phyloP scores from a whole-genome alignment of 2,888 invertebrate genomes.

The Achlya flavicornis region DNA sequence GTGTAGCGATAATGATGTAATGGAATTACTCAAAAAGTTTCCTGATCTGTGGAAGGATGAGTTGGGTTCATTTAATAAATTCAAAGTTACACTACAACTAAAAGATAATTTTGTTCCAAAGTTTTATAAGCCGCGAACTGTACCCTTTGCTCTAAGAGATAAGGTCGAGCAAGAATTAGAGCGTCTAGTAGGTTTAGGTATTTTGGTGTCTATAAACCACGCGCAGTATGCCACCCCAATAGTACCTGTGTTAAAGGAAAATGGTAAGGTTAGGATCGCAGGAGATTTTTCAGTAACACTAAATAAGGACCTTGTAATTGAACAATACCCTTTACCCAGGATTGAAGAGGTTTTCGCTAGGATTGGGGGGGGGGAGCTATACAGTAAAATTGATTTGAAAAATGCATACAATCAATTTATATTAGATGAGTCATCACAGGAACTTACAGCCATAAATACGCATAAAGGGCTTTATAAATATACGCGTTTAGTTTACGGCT shows the following conservation, averaged over 20 bases:
- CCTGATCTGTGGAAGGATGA: conserved; percentile 24
- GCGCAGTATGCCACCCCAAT: conserved; percentile 33
- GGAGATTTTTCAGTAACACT: conserved; percentile 29
- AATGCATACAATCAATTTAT: conserved; percentile 34
- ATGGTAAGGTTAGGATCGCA: conserved; percentile 24
- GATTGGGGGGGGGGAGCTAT: conserved; percentile 25
- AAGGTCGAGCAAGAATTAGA: conserved; percentile 35
- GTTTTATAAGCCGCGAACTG: conserved; percentile 34
- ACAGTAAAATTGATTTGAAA: conserved; percentile 29
- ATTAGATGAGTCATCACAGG: conserved; percentile 14
- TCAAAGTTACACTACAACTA: conserved; percentile 21
- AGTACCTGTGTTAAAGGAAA: conserved; percentile 28
- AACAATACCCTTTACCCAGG: conserved; percentile 30
- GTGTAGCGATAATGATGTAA: conserved; percentile 12
- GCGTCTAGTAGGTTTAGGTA: conserved; percentile 26
- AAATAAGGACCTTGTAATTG: conserved; percentile 32
- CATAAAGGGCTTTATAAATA: no score
- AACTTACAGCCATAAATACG: not conserved
- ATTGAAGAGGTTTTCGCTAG: conserved; percentile 34
- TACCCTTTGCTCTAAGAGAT: conserved; percentile 24
- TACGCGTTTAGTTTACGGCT: no score
- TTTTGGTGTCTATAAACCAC: conserved; percentile 30
- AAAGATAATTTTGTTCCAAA: conserved; percentile 24
- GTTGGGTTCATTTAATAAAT: conserved; percentile 26
- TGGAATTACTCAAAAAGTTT: conserved; percentile 14